Base-by-base conservation (phyloP, 2,113 vertebrate genomes). In the Microcebus murinus region DNA sequence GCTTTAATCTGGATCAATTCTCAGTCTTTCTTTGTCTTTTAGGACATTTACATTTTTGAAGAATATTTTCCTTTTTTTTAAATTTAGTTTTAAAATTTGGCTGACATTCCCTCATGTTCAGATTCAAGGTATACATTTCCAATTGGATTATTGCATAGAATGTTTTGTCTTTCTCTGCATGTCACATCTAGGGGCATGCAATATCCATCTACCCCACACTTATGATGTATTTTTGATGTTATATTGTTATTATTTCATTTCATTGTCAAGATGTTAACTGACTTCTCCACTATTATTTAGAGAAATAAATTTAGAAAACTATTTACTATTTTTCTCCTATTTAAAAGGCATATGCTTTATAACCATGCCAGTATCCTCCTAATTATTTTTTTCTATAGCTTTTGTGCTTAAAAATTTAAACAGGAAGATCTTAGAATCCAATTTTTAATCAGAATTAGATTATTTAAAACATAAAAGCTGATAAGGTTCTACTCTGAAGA, bases 341-440 rank as follows among this genome's bases (percentile, higher is more conserved):
- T 61, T 71, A 77, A 80, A 39, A 50, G 21, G 27, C 3, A 57
- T 29, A n/a, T 0, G 11, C 7, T 29, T 84, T 50, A 95, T 76
- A 36, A 85, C 13, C 13, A 65, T 57, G 17, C 23, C 34, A 65
- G 36, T 61, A 82, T 50, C 45, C 13, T 74, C 34, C 27, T 85
- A 39, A 68, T 42, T 81, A 61, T 31, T 39, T 81, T 94, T 77
- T 34, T 42, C 20, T 29, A 39, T 65, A n/a, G 23, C 4, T 85
- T 87, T 79, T 92, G 6, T 77, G 7, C 68, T 80, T 42, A 65
- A 94, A 70, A 55, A 86, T 92, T 50, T 65, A 87, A 91, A 74
- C 2, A 65, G 5, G 48, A 71, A 79, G 31, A 77, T 39, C 5
- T 89, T 48, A 77, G 59, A 87, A 31, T 50, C 25, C 1, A 76